Percentiles rank a stretch among this genome's conserved stretches.
Conservation (phyloP, 1,140 invertebrate genomes). For the Globodera ellingtonae region DNA sequence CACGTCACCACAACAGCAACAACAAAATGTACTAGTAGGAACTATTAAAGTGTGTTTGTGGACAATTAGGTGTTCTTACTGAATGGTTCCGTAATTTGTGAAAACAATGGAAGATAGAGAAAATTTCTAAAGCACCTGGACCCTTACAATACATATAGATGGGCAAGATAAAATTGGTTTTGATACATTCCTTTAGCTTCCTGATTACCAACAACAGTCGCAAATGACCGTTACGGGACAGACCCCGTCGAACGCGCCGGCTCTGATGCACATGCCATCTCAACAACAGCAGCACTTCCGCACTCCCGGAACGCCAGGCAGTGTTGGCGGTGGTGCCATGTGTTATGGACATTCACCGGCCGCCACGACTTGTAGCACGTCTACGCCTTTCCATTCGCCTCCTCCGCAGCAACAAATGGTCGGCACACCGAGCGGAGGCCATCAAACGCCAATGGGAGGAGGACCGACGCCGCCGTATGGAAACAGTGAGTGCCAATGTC, state of each 20-base stretch:
- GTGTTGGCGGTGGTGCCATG: neutral
- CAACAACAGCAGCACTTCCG: slow-evolving; percentile 27
- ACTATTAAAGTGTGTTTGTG: too few relatives aligned
- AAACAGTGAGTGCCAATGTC: neutral
- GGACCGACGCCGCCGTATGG: slow-evolving; percentile 20
- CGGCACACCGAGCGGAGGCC: slow-evolving; percentile 4
- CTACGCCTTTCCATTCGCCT: slow-evolving; percentile 28
- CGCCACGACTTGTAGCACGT: neutral
- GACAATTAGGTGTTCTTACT: too few relatives aligned
- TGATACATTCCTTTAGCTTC: neutral
- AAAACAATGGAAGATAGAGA: too few relatives aligned
- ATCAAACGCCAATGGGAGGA: slow-evolving; percentile 1
- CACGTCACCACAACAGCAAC: neutral
- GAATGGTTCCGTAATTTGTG: too few relatives aligned
- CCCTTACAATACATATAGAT: too few relatives aligned
- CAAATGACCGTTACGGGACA: neutral
- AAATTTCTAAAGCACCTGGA: too few relatives aligned
- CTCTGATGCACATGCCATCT: neutral
- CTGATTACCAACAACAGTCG: neutral
- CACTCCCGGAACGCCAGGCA: slow-evolving; percentile 25
- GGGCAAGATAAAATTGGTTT: neutral
- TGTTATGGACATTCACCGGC: slow-evolving; percentile 24
- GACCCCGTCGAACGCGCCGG: neutral
- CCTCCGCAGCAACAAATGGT: slow-evolving; percentile 24
- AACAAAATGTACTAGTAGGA: slow-evolving; percentile 3